Evolutionary conservation across 2,888 invertebrate species (phyloP).

Genomic region (Meta bourneti): DNA sequence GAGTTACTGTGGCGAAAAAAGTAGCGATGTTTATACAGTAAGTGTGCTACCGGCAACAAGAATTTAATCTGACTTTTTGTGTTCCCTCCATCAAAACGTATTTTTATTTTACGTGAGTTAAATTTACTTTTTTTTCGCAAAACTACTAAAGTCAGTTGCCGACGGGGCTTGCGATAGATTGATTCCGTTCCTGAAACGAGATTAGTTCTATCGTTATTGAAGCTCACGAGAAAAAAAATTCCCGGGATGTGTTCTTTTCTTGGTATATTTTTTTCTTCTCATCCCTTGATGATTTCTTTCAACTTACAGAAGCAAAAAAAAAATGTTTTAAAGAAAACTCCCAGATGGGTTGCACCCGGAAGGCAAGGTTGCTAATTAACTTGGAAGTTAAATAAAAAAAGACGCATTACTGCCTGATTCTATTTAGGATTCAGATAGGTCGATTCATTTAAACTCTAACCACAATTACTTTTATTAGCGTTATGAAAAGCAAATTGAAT

Average conservation of each 20-base stretch:
- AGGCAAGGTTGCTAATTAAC: background rate
- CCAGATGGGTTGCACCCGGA: background rate
- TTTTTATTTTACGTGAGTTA: background rate
- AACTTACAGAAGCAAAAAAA: background rate
- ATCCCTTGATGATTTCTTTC: background rate
- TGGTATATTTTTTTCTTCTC: background rate
- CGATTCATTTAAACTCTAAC: background rate
- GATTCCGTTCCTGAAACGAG: background rate
- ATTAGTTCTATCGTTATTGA: slow-evolving; percentile 5
- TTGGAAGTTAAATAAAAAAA: background rate
- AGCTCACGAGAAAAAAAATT: slow-evolving; percentile 1
- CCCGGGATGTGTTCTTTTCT: background rate
- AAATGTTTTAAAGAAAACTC: background rate
- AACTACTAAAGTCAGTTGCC: background rate
- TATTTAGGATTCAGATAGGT: background rate
- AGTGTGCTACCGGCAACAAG: slow-evolving; percentile 8
- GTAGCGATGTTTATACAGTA: background rate
- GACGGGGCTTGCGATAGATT: background rate
- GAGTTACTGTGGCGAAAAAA: background rate
- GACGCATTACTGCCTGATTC: background rate
- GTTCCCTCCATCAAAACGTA: slow-evolving; percentile 7
- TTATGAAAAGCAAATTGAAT: background rate
- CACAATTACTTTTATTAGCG: background rate
- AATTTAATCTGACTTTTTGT: slow-evolving; percentile 30
- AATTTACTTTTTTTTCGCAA: background rate